These are phyloP conservation scores for Oryzias melastigma DNA, from an alignment of 2,113 vertebrate species.

Conservation along the genomic window DNA sequence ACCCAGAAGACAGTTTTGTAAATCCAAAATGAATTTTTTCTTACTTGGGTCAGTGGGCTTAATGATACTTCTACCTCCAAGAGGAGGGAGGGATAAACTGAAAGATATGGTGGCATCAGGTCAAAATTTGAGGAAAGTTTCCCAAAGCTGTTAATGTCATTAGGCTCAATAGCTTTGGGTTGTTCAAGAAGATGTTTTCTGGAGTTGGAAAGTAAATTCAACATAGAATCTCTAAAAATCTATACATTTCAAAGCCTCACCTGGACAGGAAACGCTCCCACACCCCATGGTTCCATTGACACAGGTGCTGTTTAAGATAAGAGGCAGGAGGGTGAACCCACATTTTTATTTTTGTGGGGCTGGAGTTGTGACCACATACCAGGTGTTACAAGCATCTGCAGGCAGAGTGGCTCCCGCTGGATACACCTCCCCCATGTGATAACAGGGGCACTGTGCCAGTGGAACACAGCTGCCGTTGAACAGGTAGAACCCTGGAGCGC, in stretches of 20 bases:
- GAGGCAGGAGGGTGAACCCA: not conserved
- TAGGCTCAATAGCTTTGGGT: too few species aligned
- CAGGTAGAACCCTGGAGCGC: slow-evolving; percentile 79
- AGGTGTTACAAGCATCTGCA: slow-evolving; percentile 84
- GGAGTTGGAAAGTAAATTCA: too few species aligned
- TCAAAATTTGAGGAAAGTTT: too few species aligned
- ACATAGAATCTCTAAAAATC: too few species aligned
- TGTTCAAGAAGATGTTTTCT: too few species aligned
- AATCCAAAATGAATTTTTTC: too few species aligned
- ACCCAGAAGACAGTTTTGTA: not conserved
- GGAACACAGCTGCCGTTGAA: slow-evolving; percentile 80
- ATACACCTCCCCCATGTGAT: slow-evolving; percentile 75
- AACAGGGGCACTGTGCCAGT: slow-evolving; percentile 76
- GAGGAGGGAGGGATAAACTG: not conserved
- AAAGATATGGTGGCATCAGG: not conserved
- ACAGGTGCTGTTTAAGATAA: slow-evolving; percentile 78
- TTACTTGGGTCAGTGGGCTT: too few species aligned
- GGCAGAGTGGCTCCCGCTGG: slow-evolving; percentile 45
- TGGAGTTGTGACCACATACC: slow-evolving; percentile 47
- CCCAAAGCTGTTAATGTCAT: too few species aligned
- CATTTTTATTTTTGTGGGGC: not conserved
- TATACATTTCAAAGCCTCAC: slow-evolving; percentile 55
- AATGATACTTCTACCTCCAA: too few species aligned
- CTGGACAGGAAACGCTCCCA: slow-evolving; percentile 76
- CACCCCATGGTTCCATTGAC: slow-evolving; percentile 82